Conservation (phyloP, 1,140 invertebrate species). For the Cecropterus lyciades region DNA sequence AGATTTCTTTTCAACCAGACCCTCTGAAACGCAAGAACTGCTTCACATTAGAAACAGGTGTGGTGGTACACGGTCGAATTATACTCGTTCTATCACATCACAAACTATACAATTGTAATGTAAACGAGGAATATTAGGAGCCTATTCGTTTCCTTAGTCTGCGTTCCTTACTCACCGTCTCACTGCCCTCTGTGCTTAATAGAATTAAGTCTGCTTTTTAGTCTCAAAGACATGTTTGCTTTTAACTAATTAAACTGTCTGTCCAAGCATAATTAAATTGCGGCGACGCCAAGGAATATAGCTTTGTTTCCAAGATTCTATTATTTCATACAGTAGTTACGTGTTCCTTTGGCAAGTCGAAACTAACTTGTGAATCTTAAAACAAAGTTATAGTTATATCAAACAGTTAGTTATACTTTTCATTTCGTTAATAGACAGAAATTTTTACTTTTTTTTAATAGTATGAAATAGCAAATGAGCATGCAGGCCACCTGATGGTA, state of each 20-base stretch:
- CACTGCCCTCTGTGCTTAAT: slow-evolving; percentile 12
- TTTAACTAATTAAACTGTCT: slow-evolving; percentile 36
- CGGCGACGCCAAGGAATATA: slow-evolving; percentile 19
- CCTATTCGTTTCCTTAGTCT: not conserved
- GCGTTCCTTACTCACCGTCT: not conserved
- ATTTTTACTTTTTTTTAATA: too few species aligned
- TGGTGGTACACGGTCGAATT: too few species aligned
- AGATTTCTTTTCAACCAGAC: too few species aligned
- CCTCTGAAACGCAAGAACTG: too few species aligned
- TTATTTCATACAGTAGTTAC: slow-evolving; percentile 15
- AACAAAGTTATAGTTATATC: not conserved
- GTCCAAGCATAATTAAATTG: slow-evolving; percentile 30
- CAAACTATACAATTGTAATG: too few species aligned
- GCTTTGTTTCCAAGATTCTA: slow-evolving; percentile 23
- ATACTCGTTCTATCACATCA: too few species aligned
- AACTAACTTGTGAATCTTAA: not conserved
- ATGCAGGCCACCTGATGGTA: too few species aligned
- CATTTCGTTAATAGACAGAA: too few species aligned
- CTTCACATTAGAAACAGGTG: too few species aligned
- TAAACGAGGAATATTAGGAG: too few species aligned
- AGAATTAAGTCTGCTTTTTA: slow-evolving; percentile 34
- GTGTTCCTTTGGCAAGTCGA: not conserved
- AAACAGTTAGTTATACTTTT: too few species aligned
- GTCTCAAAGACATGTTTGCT: slow-evolving; percentile 34
- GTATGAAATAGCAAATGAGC: too few species aligned